Conservation (phyloP, 1,140 invertebrate genomes). For the Euglossa dilemma region DNA sequence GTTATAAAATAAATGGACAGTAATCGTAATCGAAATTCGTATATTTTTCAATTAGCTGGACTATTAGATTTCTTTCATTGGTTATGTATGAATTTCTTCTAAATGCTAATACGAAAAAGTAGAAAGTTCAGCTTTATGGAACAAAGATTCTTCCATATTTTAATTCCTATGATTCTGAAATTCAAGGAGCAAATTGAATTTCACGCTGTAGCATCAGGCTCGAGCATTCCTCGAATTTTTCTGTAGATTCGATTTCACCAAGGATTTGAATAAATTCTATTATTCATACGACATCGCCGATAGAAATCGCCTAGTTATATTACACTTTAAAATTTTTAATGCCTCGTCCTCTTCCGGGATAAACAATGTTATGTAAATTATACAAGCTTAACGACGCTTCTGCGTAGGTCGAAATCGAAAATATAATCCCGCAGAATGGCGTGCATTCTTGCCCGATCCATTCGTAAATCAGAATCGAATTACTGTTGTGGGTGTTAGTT, state of each 20-base stretch:
- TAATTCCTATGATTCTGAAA: background rate
- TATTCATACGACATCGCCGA: background rate
- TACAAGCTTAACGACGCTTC: background rate
- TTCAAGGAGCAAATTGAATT: background rate
- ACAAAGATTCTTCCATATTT: background rate
- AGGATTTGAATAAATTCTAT: background rate
- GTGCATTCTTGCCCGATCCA: too few species aligned
- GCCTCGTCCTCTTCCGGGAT: background rate
- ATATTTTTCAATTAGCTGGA: background rate
- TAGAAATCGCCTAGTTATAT: background rate
- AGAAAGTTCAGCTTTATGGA: too few species aligned
- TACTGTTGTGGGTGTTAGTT: background rate
- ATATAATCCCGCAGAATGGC: background rate
- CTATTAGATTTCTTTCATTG: too few species aligned
- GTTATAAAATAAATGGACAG: background rate
- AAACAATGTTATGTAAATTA: background rate
- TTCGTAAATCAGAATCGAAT: too few species aligned
- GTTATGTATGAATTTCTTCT: background rate
- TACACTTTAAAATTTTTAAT: background rate
- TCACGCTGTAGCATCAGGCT: background rate
- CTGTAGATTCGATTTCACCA: background rate
- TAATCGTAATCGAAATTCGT: background rate
- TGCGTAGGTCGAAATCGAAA: background rate
- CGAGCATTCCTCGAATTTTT: background rate
- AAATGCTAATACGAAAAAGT: too few species aligned